Evolutionary conservation across 2,797 vertebrate species (phyloP).

Genomic region (Melanotaenia maccullochi): DNA sequence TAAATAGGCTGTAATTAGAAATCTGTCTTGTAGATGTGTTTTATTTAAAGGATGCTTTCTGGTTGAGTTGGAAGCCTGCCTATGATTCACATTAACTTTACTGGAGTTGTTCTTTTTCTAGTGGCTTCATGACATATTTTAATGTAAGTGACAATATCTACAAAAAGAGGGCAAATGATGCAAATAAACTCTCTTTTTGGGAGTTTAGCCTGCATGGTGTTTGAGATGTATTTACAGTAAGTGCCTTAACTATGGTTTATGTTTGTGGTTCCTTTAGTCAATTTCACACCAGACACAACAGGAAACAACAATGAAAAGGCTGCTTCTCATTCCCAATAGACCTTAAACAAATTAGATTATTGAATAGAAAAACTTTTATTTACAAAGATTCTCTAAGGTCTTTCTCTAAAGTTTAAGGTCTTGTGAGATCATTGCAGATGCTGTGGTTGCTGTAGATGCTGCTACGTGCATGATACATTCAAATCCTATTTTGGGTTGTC

Average conservation of each 20-base stretch:
- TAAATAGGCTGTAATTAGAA: slow-evolving; percentile 76
- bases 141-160: slow-evolving; percentile 53
- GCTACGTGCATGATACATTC: too few relatives aligned
- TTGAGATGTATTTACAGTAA: slow-evolving; percentile 73
- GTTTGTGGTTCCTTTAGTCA: slow-evolving; percentile 61
- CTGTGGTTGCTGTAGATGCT: too few relatives aligned
- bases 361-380: too few relatives aligned
- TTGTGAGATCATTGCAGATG: too few relatives aligned
- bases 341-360: too few relatives aligned
- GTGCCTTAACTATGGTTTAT: slow-evolving; percentile 71
- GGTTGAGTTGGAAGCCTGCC: slow-evolving; percentile 37
- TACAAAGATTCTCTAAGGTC: too few relatives aligned
- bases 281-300: slow-evolving; percentile 1
- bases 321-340: too few relatives aligned
- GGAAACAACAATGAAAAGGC: not conserved
- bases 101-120: slow-evolving; percentile 19
- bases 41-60: slow-evolving; percentile 55
- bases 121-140: slow-evolving; percentile 48
- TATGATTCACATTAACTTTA: slow-evolving; percentile 28
- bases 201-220: slow-evolving; percentile 60
- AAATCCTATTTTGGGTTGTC: too few relatives aligned
- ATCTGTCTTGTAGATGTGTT: slow-evolving; percentile 65
- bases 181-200: slow-evolving; percentile 67
- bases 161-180: slow-evolving; percentile 66
- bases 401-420: too few relatives aligned